Conservation (phyloP, 1,140 invertebrate genomes). For the Cotesia glomerata region DNA sequence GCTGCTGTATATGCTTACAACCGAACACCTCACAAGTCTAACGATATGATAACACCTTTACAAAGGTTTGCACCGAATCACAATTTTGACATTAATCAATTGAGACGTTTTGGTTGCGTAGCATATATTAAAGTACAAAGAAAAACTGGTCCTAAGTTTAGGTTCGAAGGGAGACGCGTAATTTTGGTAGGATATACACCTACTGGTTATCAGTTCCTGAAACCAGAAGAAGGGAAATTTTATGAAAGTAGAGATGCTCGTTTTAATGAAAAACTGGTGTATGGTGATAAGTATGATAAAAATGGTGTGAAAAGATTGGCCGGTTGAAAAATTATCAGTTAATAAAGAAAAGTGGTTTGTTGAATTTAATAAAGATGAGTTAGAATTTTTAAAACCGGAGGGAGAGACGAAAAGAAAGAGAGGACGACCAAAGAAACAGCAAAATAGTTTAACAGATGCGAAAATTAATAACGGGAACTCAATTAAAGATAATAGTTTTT, state of each 20-base stretch:
- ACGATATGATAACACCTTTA: slow-evolving; percentile 19
- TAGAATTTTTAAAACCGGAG: slow-evolving; percentile 1
- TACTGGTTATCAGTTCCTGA: slow-evolving; percentile 8
- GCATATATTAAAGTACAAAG: slow-evolving; percentile 25
- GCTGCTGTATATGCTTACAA: slow-evolving; percentile 47
- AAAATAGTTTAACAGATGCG: not conserved
- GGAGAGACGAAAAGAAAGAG: not conserved
- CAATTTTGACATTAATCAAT: slow-evolving; percentile 13
- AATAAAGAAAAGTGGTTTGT: slow-evolving; percentile 12
- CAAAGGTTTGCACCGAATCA: slow-evolving; percentile 14
- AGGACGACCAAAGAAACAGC: not conserved
- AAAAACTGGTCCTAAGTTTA: slow-evolving; percentile 19
- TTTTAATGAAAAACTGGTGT: slow-evolving; percentile 18
- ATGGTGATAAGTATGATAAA: slow-evolving; percentile 11
- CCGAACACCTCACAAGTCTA: slow-evolving; percentile 35
- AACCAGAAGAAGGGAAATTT: slow-evolving; percentile 20
- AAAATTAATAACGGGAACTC: not conserved
- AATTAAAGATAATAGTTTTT: slow-evolving; percentile 9
- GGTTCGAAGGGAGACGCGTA: not conserved
- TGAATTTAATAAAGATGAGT: slow-evolving; percentile 3
- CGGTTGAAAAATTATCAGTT: not conserved
- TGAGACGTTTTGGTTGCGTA: slow-evolving; percentile 21
- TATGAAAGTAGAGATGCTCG: slow-evolving; percentile 23
- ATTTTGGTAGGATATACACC: slow-evolving; percentile 19
- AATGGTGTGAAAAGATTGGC: slow-evolving; percentile 17